phyloP scores from a whole-genome alignment of 2,888 invertebrate genomes.

The Orthosia gracilis region DNA sequence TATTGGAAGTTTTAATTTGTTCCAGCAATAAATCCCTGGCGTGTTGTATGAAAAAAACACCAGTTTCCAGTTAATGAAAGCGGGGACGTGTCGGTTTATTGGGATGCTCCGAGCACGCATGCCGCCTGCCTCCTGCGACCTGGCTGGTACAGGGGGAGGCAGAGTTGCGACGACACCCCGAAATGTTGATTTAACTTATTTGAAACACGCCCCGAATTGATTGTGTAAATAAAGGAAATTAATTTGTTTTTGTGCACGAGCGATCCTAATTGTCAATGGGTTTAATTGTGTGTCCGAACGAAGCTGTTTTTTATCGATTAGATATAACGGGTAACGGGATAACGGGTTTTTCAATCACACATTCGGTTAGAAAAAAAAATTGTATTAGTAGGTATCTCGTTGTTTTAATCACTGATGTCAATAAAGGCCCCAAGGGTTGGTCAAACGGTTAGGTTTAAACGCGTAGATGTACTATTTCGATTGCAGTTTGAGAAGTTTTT shows the following conservation, averaged over 20 bases:
- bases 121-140: constrained; percentile 36
- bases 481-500: too few relatives aligned
- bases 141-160: background rate
- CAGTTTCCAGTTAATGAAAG: constrained; percentile 66
- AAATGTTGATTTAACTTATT: constrained; percentile 71
- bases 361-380: background rate
- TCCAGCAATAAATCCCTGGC: constrained; percentile 68
- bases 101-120: constrained; percentile 58
- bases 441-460: too few relatives aligned
- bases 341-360: constrained; percentile 3
- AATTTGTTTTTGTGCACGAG: constrained; percentile 66
- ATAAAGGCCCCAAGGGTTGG: too few relatives aligned
- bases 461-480: too few relatives aligned
- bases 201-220: constrained; percentile 68
- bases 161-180: background rate
- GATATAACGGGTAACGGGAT: constrained; percentile 7
- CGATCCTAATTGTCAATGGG: constrained; percentile 54
- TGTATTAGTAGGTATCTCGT: too few relatives aligned
- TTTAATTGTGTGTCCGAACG: constrained; percentile 49
- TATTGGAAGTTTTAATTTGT: constrained; percentile 69
- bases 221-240: constrained; percentile 67
- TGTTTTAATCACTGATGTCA: too few relatives aligned
- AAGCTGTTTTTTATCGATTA: constrained; percentile 23
- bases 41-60: constrained; percentile 70
- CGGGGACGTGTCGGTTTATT: constrained; percentile 61